A percentile compares a stretch with the other conserved stretches of the same genome.
These are phyloP conservation scores for Meliscaeva auricollis DNA, from an alignment of 2,888 invertebrate species.

Conservation along the genomic window DNA sequence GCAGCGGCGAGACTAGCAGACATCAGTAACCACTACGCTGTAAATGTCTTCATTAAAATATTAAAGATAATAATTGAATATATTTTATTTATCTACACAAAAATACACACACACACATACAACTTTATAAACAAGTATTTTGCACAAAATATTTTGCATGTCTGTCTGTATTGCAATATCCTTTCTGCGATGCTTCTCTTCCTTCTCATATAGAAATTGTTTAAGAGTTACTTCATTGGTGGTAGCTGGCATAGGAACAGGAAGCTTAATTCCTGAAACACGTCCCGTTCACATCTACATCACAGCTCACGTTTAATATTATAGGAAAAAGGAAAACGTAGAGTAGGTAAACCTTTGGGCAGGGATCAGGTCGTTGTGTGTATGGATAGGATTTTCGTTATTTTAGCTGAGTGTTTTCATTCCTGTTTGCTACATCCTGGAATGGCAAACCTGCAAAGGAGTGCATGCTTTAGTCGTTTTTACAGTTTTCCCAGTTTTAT, in stretches of 20 bases:
- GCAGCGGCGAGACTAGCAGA: constrained; percentile 21
- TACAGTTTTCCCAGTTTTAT: neutral
- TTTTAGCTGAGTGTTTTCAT: constrained; percentile 17
- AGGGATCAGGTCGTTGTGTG: neutral
- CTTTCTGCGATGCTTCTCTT: no score
- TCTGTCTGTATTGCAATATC: neutral
- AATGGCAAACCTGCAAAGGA: neutral
- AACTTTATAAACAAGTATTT: neutral
- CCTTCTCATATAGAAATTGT: no score
- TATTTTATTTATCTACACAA: constrained; percentile 8
- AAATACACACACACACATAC: neutral
- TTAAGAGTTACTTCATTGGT: neutral
- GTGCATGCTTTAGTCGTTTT: constrained; percentile 5
- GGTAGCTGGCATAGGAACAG: neutral
- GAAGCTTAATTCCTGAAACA: constrained; percentile 15
- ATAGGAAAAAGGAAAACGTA: neutral
- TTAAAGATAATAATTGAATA: constrained; percentile 26
- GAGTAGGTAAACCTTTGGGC: constrained; percentile 2
- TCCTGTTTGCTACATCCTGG: constrained; percentile 4
- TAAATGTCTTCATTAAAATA: constrained; percentile 26
- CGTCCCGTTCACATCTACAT: constrained; percentile 4
- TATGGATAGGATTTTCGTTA: constrained; percentile 2
- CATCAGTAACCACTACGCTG: neutral
- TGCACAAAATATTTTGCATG: neutral
- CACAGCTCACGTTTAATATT: constrained; percentile 13